Evolutionary conservation across 2,888 invertebrate species (phyloP).

Genomic region (Mellilla xanthometata): DNA sequence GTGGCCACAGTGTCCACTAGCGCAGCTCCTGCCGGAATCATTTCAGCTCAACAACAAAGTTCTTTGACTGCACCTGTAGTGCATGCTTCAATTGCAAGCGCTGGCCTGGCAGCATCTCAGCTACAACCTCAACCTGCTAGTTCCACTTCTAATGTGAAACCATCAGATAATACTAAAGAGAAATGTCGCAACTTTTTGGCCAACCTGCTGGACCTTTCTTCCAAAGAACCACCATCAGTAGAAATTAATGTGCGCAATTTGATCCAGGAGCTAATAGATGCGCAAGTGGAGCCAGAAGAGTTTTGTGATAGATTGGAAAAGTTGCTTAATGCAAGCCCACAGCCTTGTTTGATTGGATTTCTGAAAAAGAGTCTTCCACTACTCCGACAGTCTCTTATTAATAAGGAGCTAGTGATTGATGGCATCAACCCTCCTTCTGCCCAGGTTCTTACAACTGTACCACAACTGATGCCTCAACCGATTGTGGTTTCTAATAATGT

Average conservation of each 20-base stretch:
- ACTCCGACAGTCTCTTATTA: constrained; percentile 94
- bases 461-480: constrained; percentile 31
- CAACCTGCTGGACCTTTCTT: constrained; percentile 86
- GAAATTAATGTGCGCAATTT: constrained; percentile 96
- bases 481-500: constrained; percentile 8
- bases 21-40: constrained; percentile 55
- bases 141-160: constrained; percentile 36
- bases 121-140: constrained; percentile 33
- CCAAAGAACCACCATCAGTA: constrained; percentile 94
- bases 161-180: constrained; percentile 86
- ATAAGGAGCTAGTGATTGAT: constrained; percentile 95
- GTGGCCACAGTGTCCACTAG: constrained; percentile 72
- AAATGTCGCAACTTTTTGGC: constrained; percentile 25
- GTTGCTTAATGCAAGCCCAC: constrained; percentile 97
- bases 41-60: constrained; percentile 50
- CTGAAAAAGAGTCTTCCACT: constrained; percentile 94
- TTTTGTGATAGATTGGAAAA: constrained; percentile 97
- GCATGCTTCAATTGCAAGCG: constrained; percentile 39
- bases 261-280: constrained; percentile 97
- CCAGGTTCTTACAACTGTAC: constrained; percentile 53
- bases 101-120: constrained; percentile 28
- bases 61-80: constrained; percentile 45
- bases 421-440: constrained; percentile 97
- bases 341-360: constrained; percentile 96
- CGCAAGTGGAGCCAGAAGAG: constrained; percentile 96